phyloP scores from a whole-genome alignment of 2,888 invertebrate genomes.

The Cheilosia vernalis region DNA sequence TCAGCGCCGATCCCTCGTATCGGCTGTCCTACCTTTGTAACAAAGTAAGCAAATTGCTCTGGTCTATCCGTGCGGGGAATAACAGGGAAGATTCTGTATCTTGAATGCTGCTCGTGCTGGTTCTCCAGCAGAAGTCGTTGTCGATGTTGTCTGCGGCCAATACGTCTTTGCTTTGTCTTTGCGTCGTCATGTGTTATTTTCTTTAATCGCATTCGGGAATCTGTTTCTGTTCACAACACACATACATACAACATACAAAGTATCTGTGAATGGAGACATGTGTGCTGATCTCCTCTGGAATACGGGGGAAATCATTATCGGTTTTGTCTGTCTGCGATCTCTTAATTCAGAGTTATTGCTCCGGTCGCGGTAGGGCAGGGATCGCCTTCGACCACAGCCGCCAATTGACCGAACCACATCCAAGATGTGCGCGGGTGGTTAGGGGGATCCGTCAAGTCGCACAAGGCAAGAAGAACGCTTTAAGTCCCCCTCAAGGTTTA shows the following conservation, averaged over 20 bases:
- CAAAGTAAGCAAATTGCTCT: no score
- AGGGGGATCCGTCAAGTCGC: conserved; percentile 27
- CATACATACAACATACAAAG: not conserved
- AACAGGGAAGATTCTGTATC: no score
- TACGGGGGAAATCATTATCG: conserved; percentile 65
- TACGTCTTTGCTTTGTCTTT: conserved; percentile 52
- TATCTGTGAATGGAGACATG: conserved; percentile 12
- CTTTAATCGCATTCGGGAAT: conserved; percentile 61
- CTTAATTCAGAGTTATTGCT: conserved; percentile 69
- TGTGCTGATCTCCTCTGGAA: not conserved
- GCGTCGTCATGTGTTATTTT: conserved; percentile 27
- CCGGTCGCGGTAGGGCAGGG: conserved; percentile 47
- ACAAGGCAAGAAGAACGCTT: conserved; percentile 53
- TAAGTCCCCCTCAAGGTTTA: conserved; percentile 69
- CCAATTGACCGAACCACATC: not conserved
- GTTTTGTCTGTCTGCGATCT: conserved; percentile 72
- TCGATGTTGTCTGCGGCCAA: not conserved
- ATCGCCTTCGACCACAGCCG: conserved; percentile 25
- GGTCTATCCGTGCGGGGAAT: no score
- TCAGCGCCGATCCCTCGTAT: no score
- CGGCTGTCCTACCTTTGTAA: no score
- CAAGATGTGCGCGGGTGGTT: conserved; percentile 7
- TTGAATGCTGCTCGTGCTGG: no score
- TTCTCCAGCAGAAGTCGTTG: no score
- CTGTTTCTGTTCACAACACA: conserved; percentile 45